phyloP scores from a whole-genome alignment of 2,888 invertebrate species.

The Oscheius sp. region DNA sequence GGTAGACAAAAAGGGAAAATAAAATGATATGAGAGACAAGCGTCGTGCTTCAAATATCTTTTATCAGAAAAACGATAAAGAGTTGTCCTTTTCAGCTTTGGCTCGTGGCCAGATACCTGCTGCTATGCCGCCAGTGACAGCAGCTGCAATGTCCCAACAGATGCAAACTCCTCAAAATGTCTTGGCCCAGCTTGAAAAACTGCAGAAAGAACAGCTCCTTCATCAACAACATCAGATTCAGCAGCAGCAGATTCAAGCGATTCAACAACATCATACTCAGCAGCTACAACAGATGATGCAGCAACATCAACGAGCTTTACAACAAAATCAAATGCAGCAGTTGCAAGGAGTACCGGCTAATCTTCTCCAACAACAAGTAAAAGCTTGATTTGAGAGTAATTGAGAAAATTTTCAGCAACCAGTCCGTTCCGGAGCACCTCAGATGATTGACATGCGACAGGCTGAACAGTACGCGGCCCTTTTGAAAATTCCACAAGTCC shows the following conservation, averaged over 20 bases:
- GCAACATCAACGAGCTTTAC: slow-evolving; percentile 22
- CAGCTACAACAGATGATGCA: slow-evolving; percentile 28
- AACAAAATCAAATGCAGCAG: slow-evolving; percentile 16
- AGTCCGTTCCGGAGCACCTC: not conserved
- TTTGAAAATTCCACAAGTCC: slow-evolving; percentile 5
- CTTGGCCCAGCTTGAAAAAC: slow-evolving; percentile 12
- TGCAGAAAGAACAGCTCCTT: slow-evolving; percentile 21
- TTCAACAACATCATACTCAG: slow-evolving; percentile 17
- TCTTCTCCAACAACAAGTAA: slow-evolving; percentile 4
- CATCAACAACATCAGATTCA: slow-evolving; percentile 29
- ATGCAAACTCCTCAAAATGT: slow-evolving; percentile 1
- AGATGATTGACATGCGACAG: slow-evolving; percentile 6
- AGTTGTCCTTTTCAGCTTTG: slow-evolving; percentile 13
- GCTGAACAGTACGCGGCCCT: not conserved
- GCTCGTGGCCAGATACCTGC: slow-evolving; percentile 10
- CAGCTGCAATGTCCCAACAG: not conserved
- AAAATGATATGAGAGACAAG: too few species aligned
- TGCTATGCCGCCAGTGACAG: not conserved
- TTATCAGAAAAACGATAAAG: not conserved
- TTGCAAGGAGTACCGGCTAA: not conserved
- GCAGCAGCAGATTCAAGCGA: not conserved
- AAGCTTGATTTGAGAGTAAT: not conserved
- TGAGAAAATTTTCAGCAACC: not conserved
- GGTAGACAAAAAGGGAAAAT: not conserved
- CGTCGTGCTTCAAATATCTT: not conserved